phyloP scores from a whole-genome alignment of 2,888 invertebrate species.

The Apotomis capreana region DNA sequence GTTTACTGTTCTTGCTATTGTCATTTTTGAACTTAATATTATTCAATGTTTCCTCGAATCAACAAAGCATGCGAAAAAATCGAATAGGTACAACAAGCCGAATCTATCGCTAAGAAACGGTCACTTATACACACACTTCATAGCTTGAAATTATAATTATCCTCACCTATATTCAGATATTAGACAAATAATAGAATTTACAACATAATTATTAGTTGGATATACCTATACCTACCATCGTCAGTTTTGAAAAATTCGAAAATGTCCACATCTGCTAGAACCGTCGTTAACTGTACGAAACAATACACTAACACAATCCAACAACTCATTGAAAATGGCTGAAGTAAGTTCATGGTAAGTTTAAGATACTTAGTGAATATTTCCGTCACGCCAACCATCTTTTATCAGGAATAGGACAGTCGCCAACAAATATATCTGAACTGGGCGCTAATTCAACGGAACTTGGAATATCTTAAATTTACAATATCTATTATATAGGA shows the following conservation, averaged over 20 bases:
- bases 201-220: neutral
- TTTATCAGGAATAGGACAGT: slow-evolving; percentile 8
- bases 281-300: slow-evolving; percentile 3
- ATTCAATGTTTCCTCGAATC: too few relatives aligned
- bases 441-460: neutral
- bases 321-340: neutral
- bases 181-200: neutral
- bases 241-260: slow-evolving; percentile 3
- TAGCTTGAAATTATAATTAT: too few relatives aligned
- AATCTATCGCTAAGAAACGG: too few relatives aligned
- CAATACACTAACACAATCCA: neutral
- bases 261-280: slow-evolving; percentile 1
- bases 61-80: too few relatives aligned
- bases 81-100: too few relatives aligned
- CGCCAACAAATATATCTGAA: neutral
- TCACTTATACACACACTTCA: too few relatives aligned
- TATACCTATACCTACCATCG: neutral
- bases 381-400: neutral
- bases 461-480: too few relatives aligned
- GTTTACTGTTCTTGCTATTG: too few relatives aligned
- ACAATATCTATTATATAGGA: too few relatives aligned
- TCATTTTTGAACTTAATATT: too few relatives aligned
- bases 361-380: neutral
- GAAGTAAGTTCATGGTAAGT: slow-evolving; percentile 12
- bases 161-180: too few relatives aligned